Evolutionary conservation across 2,113 vertebrate genomes (phyloP), one percentile per base, ranked within the genome.

Genomic region (Strix aluco): DNA sequence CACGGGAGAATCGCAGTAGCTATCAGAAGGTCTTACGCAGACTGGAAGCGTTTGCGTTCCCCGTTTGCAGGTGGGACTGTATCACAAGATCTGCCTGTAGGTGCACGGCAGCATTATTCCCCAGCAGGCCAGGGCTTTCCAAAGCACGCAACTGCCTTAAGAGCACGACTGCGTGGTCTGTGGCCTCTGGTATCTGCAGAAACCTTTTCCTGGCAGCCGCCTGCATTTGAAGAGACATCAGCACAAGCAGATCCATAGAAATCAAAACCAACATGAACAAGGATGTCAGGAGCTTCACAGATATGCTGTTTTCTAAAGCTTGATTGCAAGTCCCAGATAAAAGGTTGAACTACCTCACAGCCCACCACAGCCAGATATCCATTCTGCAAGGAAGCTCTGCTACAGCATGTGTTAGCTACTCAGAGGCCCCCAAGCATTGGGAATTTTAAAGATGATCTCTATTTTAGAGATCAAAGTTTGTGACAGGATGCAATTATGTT

Each of bases 391-490:
- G 85, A 25, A 95, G 49, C 30, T 75, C 11, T 82, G 79, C 62
- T 40, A 4, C 81, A 49, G 75, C 5, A 38, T 1, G 0, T 11
- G n/a, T 32, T 47, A 59, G 70, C 13, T 52, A 20, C 61, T 32
- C 29, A 75, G 38, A 86, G 74, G 10, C 63, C 71, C 51, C 78
- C 21, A 7, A n/a, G 79, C 92, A 62, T 3, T 13, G 62, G 88
- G 70, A 52, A 63, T 88, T 90, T 72, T 47, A 88, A 73, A 87
- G 78, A 15, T 82, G 74, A 75, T 93, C 74, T 85, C 85, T 85
- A 15, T 81, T 94, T 93, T 66, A 79, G 88, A 93, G 80, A 88
- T 78, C 81, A 94, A 85, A 92, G 77, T 88, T 96, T 20, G 5
- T 78, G 89, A 73, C 51, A 74, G 85, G 74, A 42, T 86, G 83